These are phyloP conservation scores for Callaeas wilsoni DNA, from an alignment of 2,113 vertebrate species.

Conservation along the genomic window DNA sequence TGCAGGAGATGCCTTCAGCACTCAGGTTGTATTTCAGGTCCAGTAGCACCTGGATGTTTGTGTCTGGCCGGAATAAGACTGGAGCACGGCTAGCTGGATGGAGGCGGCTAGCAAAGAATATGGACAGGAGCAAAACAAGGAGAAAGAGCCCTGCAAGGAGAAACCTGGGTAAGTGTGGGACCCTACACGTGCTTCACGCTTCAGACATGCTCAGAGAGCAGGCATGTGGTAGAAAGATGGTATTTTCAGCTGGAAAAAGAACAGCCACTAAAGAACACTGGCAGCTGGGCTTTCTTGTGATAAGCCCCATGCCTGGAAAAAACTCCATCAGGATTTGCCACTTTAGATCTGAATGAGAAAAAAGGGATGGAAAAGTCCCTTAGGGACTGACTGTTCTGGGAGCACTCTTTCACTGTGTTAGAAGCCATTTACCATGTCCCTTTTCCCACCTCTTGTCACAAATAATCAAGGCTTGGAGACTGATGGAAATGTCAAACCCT, in stretches of 20 bases:
- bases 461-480: neutral
- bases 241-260: neutral
- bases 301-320: neutral
- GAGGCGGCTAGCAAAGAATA: conserved; percentile 87
- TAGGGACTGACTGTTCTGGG: neutral
- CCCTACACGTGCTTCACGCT: no score
- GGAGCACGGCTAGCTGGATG: conserved; percentile 91
- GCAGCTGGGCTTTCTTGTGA: neutral
- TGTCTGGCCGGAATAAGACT: conserved; percentile 87
- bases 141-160: conserved; percentile 81
- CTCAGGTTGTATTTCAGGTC: conserved; percentile 96
- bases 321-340: neutral
- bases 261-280: neutral
- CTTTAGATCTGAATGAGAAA: neutral
- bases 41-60: conserved; percentile 93
- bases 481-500: neutral
- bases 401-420: neutral
- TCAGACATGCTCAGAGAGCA: neutral
- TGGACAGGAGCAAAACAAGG: conserved; percentile 82
- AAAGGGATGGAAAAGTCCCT: neutral
- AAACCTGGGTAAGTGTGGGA: neutral
- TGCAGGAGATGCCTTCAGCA: conserved; percentile 92
- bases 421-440: neutral
- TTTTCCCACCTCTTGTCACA: neutral
- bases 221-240: neutral